Conservation (phyloP, 2,113 vertebrate genomes). For the Tylochromis polylepis region DNA sequence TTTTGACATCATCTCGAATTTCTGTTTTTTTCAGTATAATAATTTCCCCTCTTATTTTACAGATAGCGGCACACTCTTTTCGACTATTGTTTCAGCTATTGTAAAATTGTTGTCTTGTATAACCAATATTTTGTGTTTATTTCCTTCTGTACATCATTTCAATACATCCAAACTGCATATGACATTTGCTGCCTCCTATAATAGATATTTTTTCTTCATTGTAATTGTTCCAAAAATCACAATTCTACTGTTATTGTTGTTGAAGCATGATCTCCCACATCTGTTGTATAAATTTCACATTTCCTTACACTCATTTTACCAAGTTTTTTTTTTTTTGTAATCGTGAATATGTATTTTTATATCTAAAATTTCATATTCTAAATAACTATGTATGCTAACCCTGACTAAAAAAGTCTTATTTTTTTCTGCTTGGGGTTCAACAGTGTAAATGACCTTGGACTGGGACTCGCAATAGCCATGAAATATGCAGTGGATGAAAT, state of each 20-base stretch:
- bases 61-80: neutral
- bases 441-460: conserved; percentile 69
- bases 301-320: neutral
- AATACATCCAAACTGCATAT: neutral
- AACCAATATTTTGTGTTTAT: neutral
- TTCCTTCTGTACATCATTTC: neutral
- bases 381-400: neutral
- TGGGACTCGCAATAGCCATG: conserved; percentile 80
- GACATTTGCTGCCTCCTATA: neutral
- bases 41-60: neutral
- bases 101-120: neutral
- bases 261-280: neutral
- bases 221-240: neutral
- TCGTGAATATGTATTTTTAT: neutral
- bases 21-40: neutral
- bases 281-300: neutral
- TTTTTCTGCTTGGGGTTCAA: neutral
- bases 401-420: neutral
- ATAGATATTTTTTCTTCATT: neutral
- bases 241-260: neutral
- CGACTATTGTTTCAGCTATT: neutral
- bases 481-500: conserved; percentile 85
- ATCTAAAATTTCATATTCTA: neutral
- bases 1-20: neutral
- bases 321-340: neutral